Conservation (phyloP, 2,113 vertebrate species). For the Gopherus evgoodei region DNA sequence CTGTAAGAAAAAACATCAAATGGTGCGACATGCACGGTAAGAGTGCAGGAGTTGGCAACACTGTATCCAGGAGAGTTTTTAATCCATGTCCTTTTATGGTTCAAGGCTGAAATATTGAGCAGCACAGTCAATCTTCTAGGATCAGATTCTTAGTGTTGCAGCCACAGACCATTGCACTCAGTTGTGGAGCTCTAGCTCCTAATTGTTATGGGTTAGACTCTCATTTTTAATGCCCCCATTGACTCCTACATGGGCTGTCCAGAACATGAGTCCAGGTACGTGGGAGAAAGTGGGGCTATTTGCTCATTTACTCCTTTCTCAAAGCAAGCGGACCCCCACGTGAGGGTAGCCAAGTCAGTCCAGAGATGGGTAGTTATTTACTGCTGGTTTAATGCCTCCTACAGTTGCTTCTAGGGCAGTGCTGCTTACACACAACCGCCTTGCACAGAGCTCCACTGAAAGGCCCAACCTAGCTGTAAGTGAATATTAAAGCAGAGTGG, state of each 20-base stretch:
- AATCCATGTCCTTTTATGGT: not conserved
- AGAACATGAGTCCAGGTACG: not conserved
- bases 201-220: not conserved
- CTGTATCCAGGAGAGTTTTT: not conserved
- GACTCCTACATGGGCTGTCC: not conserved
- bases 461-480: not conserved
- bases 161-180: not conserved
- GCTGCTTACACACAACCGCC: not conserved
- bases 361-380: not conserved
- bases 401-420: not conserved
- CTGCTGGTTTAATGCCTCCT: not conserved
- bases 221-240: not conserved
- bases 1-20: not conserved
- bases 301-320: not conserved
- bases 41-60: not conserved
- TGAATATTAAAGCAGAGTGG: not conserved
- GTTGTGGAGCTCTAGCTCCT: not conserved
- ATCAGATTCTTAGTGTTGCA: not conserved
- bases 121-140: not conserved
- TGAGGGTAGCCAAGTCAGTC: not conserved
- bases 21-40: too few relatives aligned
- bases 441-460: not conserved
- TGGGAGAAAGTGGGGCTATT: not conserved
- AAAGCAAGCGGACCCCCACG: too few relatives aligned
- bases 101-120: not conserved